Conservation (phyloP, 2,888 invertebrate species). For the Atethmia centrago region DNA sequence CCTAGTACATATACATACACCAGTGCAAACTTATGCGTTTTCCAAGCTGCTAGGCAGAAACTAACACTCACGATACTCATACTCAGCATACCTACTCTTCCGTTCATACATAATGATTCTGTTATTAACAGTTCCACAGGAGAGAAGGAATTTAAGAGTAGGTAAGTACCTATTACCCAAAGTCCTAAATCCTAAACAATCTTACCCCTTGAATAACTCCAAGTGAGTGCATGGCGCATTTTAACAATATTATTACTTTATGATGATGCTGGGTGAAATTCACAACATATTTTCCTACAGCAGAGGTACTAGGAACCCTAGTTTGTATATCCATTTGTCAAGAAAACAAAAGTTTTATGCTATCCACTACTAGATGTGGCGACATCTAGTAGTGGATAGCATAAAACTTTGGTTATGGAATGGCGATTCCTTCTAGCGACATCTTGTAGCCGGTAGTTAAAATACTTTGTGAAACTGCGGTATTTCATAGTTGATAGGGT, state of each 20-base stretch:
- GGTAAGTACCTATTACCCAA: background rate
- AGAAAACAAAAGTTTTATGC: background rate
- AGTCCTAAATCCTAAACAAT: background rate
- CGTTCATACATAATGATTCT: background rate
- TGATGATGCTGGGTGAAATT: too few species aligned
- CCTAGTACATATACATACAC: too few species aligned
- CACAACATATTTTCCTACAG: too few species aligned
- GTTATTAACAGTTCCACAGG: background rate
- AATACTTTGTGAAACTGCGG: background rate
- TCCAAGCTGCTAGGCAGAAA: too few species aligned
- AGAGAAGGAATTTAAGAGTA: background rate
- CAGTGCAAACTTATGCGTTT: background rate
- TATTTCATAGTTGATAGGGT: too few species aligned
- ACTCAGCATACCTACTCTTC: background rate
- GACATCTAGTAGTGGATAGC: too few species aligned
- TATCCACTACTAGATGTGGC: constrained; percentile 13
- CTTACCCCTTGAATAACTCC: background rate
- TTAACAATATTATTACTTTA: too few species aligned
- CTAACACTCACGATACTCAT: too few species aligned
- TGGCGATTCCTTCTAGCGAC: background rate
- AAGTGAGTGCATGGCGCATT: background rate
- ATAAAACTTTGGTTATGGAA: too few species aligned
- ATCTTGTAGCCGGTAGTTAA: background rate
- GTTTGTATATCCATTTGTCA: background rate
- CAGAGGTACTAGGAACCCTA: background rate